Evolutionary conservation across 2,797 vertebrate genomes (phyloP).

Genomic region (Melopsittacus undulatus): DNA sequence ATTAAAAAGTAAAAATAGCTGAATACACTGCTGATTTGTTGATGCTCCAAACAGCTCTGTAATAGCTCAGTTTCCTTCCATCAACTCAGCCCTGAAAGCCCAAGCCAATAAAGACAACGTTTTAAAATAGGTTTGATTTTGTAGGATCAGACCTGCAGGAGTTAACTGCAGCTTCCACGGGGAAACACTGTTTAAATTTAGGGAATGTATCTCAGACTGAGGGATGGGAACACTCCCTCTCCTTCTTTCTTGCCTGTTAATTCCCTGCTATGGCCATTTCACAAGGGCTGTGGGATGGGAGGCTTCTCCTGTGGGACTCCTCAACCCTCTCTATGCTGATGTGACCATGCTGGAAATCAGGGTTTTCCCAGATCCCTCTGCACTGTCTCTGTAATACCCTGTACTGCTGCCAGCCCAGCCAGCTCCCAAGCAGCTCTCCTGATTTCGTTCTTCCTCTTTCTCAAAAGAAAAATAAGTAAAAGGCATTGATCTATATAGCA

Average conservation of each 20-base stretch:
- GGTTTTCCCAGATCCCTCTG: neutral
- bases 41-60: neutral
- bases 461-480: neutral
- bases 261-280: neutral
- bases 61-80: neutral
- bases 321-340: neutral
- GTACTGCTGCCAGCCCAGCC: neutral
- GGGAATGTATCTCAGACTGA: neutral
- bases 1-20: neutral
- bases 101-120: neutral
- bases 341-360: neutral
- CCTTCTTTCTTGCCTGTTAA: neutral
- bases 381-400: accelerated
- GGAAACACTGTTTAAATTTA: neutral
- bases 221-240: neutral
- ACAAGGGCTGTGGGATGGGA: neutral
- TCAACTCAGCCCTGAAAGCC: neutral
- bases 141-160: neutral
- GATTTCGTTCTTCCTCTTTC: neutral
- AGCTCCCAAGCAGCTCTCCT: neutral
- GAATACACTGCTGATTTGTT: neutral
- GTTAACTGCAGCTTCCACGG: neutral
- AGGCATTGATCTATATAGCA: neutral
- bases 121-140: neutral
- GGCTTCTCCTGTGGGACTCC: neutral